phyloP scores from a whole-genome alignment of 2,113 vertebrate species.

The Pelobates fuscus region DNA sequence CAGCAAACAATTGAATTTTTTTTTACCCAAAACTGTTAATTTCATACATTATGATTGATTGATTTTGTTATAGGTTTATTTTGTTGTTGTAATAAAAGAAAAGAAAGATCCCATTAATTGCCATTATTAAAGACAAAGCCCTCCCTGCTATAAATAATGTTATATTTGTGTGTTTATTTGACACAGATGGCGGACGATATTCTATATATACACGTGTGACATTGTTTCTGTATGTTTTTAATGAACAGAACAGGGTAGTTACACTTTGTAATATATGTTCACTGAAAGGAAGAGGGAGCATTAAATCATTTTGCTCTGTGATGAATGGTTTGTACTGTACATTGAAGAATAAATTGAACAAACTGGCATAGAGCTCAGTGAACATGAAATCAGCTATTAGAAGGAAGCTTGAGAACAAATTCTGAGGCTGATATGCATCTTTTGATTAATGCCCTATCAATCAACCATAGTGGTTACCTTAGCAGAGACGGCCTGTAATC shows the following conservation, averaged over 20 bases:
- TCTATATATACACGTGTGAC: slow-evolving; percentile 31
- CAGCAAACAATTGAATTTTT: too few relatives aligned
- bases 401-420: slow-evolving; percentile 88
- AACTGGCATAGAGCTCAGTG: slow-evolving; percentile 82
- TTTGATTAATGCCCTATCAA: slow-evolving; percentile 92
- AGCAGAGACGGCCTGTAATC: slow-evolving; percentile 74
- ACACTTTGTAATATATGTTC: slow-evolving; percentile 68
- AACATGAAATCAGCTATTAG: slow-evolving; percentile 91
- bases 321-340: slow-evolving; percentile 84
- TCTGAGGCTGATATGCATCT: slow-evolving; percentile 88
- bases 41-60: too few relatives aligned
- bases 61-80: too few relatives aligned
- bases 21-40: too few relatives aligned
- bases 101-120: too few relatives aligned
- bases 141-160: too few relatives aligned
- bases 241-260: slow-evolving; percentile 67
- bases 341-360: slow-evolving; percentile 86
- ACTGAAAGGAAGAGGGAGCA: slow-evolving; percentile 63
- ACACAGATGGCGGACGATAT: slow-evolving; percentile 3
- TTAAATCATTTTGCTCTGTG: slow-evolving; percentile 79
- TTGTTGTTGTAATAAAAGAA: too few relatives aligned
- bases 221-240: slow-evolving; percentile 63
- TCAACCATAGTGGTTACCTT: slow-evolving; percentile 82
- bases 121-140: too few relatives aligned
- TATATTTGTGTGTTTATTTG: background rate